These are phyloP conservation scores for Villa cingulata DNA, from an alignment of 2,888 invertebrate genomes.

Conservation along the genomic window DNA sequence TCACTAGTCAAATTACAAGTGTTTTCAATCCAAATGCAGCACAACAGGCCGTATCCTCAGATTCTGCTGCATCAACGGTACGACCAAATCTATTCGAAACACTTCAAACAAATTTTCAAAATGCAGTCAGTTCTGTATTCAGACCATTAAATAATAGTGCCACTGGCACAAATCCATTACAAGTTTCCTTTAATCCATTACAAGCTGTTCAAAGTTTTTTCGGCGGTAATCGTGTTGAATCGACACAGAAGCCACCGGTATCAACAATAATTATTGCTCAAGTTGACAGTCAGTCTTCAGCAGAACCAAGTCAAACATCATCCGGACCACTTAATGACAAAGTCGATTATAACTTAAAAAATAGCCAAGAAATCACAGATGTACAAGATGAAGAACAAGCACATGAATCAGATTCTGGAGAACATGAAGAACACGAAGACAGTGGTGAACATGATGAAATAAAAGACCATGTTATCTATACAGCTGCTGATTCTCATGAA, in stretches of 20 bases:
- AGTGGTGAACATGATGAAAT: background rate
- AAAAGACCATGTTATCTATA: background rate
- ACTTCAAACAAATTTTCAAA: constrained; percentile 9
- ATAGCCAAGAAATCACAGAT: constrained; percentile 5
- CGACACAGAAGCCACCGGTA: background rate
- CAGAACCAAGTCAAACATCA: background rate
- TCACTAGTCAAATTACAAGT: constrained; percentile 9
- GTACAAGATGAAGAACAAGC: background rate
- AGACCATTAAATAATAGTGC: constrained; percentile 3
- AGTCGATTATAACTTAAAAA: constrained; percentile 6
- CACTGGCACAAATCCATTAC: constrained; percentile 4
- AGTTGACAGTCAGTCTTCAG: background rate
- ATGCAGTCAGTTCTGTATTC: constrained; percentile 8
- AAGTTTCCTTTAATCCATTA: constrained; percentile 1
- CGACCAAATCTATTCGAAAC: constrained; percentile 10
- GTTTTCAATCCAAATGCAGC: constrained; percentile 6
- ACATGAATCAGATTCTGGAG: no score
- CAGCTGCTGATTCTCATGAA: no score
- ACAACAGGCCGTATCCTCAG: background rate
- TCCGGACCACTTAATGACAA: constrained; percentile 6
- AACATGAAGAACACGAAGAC: background rate
- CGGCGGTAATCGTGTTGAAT: constrained; percentile 6
- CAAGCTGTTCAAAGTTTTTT: constrained; percentile 11
- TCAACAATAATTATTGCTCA: background rate
- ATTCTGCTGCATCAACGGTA: background rate